Percentiles rank a stretch among this genome's conserved stretches.
phyloP scores from a whole-genome alignment of 2,888 invertebrate species.

The Eupithecia abbreviata region DNA sequence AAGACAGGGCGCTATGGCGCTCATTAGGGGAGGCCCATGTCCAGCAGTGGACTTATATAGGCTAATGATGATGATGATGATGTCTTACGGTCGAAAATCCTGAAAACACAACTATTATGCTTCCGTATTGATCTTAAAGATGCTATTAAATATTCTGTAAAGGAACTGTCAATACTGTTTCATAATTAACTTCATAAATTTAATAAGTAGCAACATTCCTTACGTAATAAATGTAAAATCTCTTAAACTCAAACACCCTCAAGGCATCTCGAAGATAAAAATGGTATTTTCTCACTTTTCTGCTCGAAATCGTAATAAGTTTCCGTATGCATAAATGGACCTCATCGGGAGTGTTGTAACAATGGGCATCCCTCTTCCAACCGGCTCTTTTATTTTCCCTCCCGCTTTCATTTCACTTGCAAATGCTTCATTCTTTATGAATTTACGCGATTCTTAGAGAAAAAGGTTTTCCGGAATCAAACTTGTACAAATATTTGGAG shows the following conservation, averaged over 20 bases:
- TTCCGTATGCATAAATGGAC: conserved; percentile 78
- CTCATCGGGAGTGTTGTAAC: conserved; percentile 71
- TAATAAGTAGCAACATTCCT: not conserved
- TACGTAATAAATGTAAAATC: conserved; percentile 13
- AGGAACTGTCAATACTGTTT: not conserved
- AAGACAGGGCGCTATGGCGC: too few species aligned
- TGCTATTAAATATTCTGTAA: not conserved
- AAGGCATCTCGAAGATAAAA: conserved; percentile 50
- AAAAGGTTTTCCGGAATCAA: conserved; percentile 65
- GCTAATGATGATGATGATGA: too few species aligned
- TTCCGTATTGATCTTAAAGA: not conserved
- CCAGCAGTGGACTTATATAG: too few species aligned
- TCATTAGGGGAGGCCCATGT: too few species aligned
- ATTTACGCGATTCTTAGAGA: conserved; percentile 66
- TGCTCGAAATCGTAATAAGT: conserved; percentile 68
- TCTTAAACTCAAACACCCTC: conserved; percentile 41
- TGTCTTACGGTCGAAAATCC: too few species aligned
- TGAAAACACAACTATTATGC: too few species aligned
- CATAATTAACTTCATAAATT: not conserved
- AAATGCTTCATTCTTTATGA: conserved; percentile 77
- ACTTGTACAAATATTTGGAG: conserved; percentile 71
- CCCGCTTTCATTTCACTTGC: conserved; percentile 77
- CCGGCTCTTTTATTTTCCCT: conserved; percentile 69
- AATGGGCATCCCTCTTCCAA: conserved; percentile 70
- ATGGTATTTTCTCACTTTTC: conserved; percentile 58